Conservation (phyloP, 2,113 vertebrate species). For the Anseranas semipalmata region DNA sequence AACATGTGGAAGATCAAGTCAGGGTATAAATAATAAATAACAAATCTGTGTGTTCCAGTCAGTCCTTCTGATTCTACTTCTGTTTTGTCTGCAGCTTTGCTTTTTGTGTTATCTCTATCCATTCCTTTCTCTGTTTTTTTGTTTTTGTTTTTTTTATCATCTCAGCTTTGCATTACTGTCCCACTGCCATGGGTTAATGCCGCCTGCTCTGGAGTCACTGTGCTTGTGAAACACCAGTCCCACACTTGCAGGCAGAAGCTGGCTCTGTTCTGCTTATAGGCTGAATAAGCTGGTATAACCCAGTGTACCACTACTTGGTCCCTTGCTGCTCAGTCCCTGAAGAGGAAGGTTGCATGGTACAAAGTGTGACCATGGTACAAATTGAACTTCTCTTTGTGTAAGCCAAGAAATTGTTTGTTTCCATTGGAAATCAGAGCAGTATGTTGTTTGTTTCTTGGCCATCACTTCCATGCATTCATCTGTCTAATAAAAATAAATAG, state of each 20-base stretch:
- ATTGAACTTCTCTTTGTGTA: neutral
- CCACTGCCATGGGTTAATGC: neutral
- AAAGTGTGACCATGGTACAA: neutral
- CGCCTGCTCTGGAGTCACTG: neutral
- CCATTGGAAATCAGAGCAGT: neutral
- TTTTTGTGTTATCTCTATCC: constrained; percentile 16
- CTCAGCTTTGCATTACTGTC: neutral
- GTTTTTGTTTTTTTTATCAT: neutral
- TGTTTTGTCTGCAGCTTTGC: constrained; percentile 27
- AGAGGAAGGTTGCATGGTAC: neutral
- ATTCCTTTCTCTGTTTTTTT: neutral
- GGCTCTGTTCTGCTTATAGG: neutral
- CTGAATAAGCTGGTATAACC: neutral
- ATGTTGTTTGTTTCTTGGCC: neutral
- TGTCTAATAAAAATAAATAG: constrained; percentile 66
- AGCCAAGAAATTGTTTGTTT: constrained; percentile 5
- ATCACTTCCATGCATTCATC: neutral
- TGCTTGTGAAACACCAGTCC: neutral
- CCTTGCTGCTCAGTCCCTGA: neutral
- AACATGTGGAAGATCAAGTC: constrained; percentile 35
- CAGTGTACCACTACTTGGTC: neutral
- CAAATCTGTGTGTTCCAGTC: constrained; percentile 44
- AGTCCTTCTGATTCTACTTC: constrained; percentile 37
- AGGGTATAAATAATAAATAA: constrained; percentile 64
- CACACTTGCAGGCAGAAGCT: neutral